Percentiles rank a stretch among this genome's conserved stretches.
Evolutionary conservation across 2,888 invertebrate species (phyloP).

Genomic region (Melanotus villosus): DNA sequence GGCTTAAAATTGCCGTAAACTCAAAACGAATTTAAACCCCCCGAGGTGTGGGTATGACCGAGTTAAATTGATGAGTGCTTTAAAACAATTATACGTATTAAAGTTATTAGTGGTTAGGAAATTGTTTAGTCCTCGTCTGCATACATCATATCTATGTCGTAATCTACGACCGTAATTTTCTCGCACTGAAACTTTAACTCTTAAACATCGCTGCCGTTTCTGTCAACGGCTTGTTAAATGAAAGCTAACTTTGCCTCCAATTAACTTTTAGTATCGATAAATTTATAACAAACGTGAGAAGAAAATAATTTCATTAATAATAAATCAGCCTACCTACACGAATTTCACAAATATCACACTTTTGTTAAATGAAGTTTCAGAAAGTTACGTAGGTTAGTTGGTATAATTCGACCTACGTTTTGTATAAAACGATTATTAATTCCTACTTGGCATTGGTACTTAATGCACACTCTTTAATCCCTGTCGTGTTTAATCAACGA

Average conservation of each 20-base stretch:
- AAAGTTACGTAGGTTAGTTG: no score
- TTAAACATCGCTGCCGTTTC: not conserved
- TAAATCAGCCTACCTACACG: not conserved
- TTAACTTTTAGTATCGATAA: slow-evolving; percentile 4
- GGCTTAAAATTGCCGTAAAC: not conserved
- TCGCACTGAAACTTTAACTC: not conserved
- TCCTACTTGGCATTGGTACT: no score
- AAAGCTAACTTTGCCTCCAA: not conserved
- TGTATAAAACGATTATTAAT: no score
- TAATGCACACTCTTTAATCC: no score
- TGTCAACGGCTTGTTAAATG: not conserved
- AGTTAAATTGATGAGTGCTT: slow-evolving; percentile 20
- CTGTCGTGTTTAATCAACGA: no score
- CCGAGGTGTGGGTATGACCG: slow-evolving; percentile 19
- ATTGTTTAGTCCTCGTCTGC: slow-evolving; percentile 16
- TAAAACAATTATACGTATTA: slow-evolving; percentile 28
- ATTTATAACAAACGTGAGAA: slow-evolving; percentile 12
- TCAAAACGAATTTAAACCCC: not conserved
- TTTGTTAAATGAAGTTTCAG: no score
- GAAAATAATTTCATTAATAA: not conserved
- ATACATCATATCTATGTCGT: slow-evolving; percentile 19
- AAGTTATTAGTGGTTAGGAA: slow-evolving; percentile 28
- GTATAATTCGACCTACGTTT: no score
- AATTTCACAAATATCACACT: not conserved
- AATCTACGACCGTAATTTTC: slow-evolving; percentile 15